Conservation (phyloP, 2,113 vertebrate species). For the Neogale vison region DNA sequence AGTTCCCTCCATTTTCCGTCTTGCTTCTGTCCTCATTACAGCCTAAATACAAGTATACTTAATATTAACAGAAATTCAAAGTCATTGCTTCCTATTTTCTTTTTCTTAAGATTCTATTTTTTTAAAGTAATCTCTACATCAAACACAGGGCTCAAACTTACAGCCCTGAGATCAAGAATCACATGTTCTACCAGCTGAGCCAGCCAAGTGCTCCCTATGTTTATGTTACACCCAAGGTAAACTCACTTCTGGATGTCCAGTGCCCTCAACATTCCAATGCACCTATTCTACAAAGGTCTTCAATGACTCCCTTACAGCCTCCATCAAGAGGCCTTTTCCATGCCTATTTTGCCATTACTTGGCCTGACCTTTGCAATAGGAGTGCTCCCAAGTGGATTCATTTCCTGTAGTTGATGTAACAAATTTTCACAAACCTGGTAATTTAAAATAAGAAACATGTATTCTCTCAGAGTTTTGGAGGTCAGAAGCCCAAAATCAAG, state of each 20-base stretch:
- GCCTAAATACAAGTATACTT: neutral
- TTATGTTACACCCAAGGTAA: neutral
- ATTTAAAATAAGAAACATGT: neutral
- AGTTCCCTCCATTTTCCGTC: neutral
- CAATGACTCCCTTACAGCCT: neutral
- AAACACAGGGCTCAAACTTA: neutral
- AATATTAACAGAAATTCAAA: neutral
- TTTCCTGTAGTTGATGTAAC: neutral
- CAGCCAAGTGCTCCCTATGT: neutral
- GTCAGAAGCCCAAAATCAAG: neutral
- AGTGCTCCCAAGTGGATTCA: neutral
- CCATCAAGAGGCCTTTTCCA: neutral
- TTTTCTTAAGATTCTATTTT: neutral
- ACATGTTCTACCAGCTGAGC: neutral
- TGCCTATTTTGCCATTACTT: neutral
- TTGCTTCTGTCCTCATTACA: neutral
- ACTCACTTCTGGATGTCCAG: neutral
- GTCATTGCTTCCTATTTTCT: neutral
- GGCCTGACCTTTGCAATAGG: neutral
- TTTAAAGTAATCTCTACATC: neutral
- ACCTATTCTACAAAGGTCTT: rapidly evolving
- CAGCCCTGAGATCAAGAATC: neutral
- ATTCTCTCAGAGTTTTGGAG: neutral
- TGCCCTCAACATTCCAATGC: neutral
- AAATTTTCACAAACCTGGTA: neutral